phyloP scores from a whole-genome alignment of 2,113 vertebrate genomes.

The Callorhinus ursinus region DNA sequence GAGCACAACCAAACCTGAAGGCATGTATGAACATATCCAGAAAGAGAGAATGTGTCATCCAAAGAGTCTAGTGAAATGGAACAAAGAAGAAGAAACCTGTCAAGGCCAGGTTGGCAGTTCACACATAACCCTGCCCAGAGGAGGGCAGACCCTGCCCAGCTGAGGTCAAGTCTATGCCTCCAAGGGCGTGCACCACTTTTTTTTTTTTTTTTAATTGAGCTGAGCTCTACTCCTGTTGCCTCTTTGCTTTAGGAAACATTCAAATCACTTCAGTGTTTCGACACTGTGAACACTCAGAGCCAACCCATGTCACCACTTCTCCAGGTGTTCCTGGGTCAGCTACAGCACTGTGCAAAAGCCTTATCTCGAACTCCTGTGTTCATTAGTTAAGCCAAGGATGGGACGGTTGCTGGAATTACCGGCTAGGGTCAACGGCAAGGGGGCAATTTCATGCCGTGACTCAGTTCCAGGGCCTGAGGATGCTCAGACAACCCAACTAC shows the following conservation, averaged over 20 bases:
- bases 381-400: not conserved
- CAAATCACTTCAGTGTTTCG: accelerated
- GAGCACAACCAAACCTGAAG: not conserved
- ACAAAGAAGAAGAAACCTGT: not conserved
- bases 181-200: too few species aligned
- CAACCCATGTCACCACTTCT: too few species aligned
- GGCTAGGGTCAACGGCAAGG: not conserved
- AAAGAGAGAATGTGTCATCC: not conserved
- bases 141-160: too few species aligned
- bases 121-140: accelerated
- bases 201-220: not conserved
- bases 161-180: not conserved
- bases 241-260: not conserved
- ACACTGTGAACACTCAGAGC: not conserved
- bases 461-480: not conserved
- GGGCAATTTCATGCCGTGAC: accelerated
- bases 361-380: not conserved
- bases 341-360: too few species aligned
- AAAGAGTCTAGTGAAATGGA: not conserved
- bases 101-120: not conserved
- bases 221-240: accelerated
- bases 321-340: too few species aligned
- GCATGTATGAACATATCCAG: not conserved
- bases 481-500: not conserved
- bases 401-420: accelerated